phyloP scores from a whole-genome alignment of 2,797 vertebrate species.

The Brachyalestes nurse region DNA sequence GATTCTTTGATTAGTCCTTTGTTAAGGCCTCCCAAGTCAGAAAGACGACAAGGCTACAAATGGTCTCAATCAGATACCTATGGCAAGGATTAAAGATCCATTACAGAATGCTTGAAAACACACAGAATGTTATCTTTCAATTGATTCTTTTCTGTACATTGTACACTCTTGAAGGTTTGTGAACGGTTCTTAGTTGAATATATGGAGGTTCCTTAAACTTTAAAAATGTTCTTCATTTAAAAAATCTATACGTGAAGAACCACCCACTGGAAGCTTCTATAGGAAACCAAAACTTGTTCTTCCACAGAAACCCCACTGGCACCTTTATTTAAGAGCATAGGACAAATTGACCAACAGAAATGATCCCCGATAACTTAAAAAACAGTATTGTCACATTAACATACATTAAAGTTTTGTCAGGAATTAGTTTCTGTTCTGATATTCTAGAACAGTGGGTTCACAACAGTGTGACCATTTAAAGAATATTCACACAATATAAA shows the following conservation, averaged over 20 bases:
- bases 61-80: background rate
- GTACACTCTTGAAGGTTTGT: background rate
- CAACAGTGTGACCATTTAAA: too few relatives aligned
- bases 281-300: background rate
- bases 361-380: background rate
- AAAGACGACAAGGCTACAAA: slow-evolving; percentile 4
- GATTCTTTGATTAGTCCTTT: slow-evolving; percentile 64
- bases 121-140: too few relatives aligned
- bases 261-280: background rate
- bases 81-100: background rate
- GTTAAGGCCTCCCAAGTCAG: slow-evolving; percentile 43
- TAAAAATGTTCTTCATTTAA: background rate
- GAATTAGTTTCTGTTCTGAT: too few relatives aligned
- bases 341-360: background rate
- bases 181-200: background rate
- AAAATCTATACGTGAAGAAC: too few relatives aligned
- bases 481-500: too few relatives aligned
- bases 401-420: background rate
- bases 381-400: background rate
- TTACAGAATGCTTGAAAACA: background rate
- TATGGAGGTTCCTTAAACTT: background rate
- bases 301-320: too few relatives aligned
- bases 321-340: background rate
- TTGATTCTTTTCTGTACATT: background rate
- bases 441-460: too few relatives aligned